A percentile compares a stretch with the other conserved stretches of the same genome.
Evolutionary conservation across 2,888 invertebrate species (phyloP).

Genomic region (Leptinotarsa peninsularis): DNA sequence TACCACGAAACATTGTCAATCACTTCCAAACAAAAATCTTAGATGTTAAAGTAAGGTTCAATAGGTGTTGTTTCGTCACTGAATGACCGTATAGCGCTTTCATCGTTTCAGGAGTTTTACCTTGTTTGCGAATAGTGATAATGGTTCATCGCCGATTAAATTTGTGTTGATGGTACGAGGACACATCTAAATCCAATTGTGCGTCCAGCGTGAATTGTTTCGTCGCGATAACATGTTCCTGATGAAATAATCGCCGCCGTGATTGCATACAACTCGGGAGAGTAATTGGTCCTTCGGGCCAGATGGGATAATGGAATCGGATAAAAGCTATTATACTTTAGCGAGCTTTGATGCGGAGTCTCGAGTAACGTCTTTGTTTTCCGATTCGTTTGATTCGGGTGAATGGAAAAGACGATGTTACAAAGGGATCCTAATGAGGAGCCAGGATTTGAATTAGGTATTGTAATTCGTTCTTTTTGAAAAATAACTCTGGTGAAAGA

Average conservation of each 20-base stretch:
- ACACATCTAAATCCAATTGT: background rate
- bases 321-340: slow-evolving; percentile 12
- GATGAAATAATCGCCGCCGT: slow-evolving; percentile 11
- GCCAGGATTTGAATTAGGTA: background rate
- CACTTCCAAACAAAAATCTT: too few species aligned
- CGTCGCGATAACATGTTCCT: background rate
- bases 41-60: too few species aligned
- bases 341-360: background rate
- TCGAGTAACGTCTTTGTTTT: slow-evolving; percentile 1
- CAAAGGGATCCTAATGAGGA: background rate
- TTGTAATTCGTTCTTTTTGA: background rate
- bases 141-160: background rate
- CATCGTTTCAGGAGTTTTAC: background rate
- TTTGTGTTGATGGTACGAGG: background rate
- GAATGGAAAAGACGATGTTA: background rate
- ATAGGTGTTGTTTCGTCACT: too few species aligned
- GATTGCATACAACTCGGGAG: background rate
- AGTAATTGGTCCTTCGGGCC: slow-evolving; percentile 13
- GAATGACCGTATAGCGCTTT: background rate
- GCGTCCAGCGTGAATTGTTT: background rate
- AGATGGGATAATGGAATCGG: slow-evolving; percentile 9
- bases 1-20: too few species aligned
- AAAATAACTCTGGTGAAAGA: background rate
- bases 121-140: background rate
- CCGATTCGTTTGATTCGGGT: background rate